A percentile compares a stretch with the other conserved stretches of the same genome.
These are phyloP conservation scores for Mixornis gularis DNA, from an alignment of 2,113 vertebrate genomes.

Conservation along the genomic window DNA sequence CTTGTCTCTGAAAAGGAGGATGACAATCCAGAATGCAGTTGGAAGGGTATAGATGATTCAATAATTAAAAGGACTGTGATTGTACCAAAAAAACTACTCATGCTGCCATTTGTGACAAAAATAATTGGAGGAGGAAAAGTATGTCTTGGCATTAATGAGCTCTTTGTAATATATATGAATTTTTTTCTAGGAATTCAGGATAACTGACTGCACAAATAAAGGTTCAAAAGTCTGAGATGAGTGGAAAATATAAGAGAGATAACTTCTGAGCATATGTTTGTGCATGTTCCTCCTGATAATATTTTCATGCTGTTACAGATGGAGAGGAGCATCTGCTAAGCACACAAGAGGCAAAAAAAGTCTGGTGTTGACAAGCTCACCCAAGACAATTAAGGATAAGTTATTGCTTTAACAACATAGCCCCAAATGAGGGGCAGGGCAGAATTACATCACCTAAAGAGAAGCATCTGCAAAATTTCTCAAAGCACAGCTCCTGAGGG, in stretches of 20 bases:
- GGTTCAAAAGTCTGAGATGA: neutral
- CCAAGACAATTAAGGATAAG: slow-evolving; percentile 28
- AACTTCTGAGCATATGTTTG: neutral
- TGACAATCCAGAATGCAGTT: neutral
- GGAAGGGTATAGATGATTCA: neutral
- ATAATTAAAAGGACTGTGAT: slow-evolving; percentile 15
- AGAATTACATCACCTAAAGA: slow-evolving; percentile 5
- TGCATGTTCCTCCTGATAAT: neutral
- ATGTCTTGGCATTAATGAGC: neutral
- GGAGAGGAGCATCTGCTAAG: neutral
- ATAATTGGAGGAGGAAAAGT: neutral
- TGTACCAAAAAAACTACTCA: neutral
- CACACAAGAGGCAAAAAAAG: neutral
- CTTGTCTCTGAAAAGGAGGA: neutral
- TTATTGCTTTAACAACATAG: slow-evolving; percentile 22
- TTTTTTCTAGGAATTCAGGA: neutral
- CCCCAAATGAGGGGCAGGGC: neutral
- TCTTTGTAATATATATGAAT: neutral
- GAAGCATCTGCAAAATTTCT: neutral
- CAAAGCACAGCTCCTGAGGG: neutral
- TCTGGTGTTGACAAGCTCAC: slow-evolving; percentile 39
- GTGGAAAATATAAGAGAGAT: neutral
- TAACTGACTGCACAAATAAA: neutral
- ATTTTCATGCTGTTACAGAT: slow-evolving; percentile 8
- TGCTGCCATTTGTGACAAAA: slow-evolving; percentile 16